Conservation (phyloP, 2,797 vertebrate species). For the Rhynchotus rufescens region DNA sequence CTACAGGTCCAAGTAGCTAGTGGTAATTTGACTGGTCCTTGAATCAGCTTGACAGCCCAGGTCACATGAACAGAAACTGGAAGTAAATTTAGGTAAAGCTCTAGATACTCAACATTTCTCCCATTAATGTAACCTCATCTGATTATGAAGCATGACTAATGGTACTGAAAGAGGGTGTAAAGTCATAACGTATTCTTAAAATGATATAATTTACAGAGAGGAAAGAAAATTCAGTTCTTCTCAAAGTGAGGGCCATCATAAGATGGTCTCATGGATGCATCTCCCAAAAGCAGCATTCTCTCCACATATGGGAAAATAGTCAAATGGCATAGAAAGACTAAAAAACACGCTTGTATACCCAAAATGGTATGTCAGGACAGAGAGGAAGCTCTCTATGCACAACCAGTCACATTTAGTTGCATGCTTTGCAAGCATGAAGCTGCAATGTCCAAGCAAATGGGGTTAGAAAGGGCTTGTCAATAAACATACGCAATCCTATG, state of each 20-base stretch:
- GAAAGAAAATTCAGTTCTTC: not conserved
- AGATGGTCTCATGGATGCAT: not conserved
- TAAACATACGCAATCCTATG: not conserved
- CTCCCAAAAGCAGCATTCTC: not conserved
- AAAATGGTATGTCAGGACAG: not conserved
- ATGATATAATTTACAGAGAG: not conserved
- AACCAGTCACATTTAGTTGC: accelerated
- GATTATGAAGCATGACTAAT: not conserved
- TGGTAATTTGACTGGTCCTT: not conserved
- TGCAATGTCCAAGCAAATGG: not conserved
- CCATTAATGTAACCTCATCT: not conserved
- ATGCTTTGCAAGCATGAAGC: not conserved
- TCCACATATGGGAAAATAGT: not conserved
- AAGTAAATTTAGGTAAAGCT: not conserved
- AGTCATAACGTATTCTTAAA: not conserved
- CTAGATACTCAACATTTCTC: not conserved
- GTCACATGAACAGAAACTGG: not conserved
- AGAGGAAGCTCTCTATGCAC: too few relatives aligned
- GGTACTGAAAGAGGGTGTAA: not conserved
- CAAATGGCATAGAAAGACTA: not conserved
- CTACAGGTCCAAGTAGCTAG: not conserved
- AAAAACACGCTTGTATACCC: not conserved
- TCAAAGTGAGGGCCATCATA: not conserved
- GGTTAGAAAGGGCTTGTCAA: not conserved
- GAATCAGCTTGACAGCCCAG: not conserved